These are phyloP conservation scores for Andrena dorsata DNA, from an alignment of 2,888 invertebrate genomes.

Conservation along the genomic window DNA sequence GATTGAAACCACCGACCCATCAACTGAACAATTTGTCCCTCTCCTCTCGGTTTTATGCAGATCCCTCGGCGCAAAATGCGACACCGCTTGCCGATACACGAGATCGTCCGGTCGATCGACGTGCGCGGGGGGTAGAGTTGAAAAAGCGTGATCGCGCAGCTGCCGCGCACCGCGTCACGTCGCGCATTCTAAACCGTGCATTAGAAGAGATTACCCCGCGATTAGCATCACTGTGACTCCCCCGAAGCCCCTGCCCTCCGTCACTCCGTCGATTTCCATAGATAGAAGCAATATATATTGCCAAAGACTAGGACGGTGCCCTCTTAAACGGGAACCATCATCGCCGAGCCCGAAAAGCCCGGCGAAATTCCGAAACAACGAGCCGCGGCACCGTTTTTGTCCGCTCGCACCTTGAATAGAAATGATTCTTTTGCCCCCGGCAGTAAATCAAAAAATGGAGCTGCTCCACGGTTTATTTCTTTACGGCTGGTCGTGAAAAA, in stretches of 20 bases:
- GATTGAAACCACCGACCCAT: too few species aligned
- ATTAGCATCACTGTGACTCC: slow-evolving; percentile 52
- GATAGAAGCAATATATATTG: slow-evolving; percentile 27
- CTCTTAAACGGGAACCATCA: slow-evolving; percentile 12
- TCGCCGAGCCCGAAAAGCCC: background rate
- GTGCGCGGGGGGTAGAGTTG: background rate
- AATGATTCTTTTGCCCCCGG: background rate
- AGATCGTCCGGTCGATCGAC: background rate
- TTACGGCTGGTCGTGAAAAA: slow-evolving; percentile 72
- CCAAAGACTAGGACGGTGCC: background rate
- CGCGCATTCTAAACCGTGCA: slow-evolving; percentile 78
- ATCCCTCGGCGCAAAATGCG: slow-evolving; percentile 6
- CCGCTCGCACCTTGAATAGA: background rate
- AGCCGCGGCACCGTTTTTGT: background rate
- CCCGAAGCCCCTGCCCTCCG: background rate
- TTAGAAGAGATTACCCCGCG: slow-evolving; percentile 77
- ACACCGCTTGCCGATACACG: slow-evolving; percentile 9
- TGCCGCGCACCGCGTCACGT: slow-evolving; percentile 59
- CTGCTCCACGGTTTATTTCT: slow-evolving; percentile 74
- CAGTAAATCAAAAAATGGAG: slow-evolving; percentile 50
- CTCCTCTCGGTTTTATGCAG: background rate
- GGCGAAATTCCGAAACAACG: background rate
- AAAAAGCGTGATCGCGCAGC: slow-evolving; percentile 32
- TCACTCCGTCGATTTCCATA: slow-evolving; percentile 2
- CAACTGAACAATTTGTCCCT: background rate